These are phyloP conservation scores for Leptonema lineaticorne DNA, from an alignment of 1,140 invertebrate species.

Conservation along the genomic window DNA sequence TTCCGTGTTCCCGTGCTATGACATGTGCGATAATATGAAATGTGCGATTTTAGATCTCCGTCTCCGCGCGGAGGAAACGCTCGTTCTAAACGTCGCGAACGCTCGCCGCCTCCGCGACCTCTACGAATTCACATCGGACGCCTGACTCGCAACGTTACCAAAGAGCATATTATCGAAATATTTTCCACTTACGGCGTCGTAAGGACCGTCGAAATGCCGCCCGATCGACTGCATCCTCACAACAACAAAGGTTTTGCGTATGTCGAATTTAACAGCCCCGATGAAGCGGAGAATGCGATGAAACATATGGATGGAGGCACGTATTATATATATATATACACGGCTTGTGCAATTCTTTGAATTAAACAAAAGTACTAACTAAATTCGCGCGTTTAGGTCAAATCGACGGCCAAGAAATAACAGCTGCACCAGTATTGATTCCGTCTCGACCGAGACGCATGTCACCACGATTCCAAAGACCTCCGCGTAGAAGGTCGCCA, in stretches of 20 bases:
- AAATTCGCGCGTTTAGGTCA: too few species aligned
- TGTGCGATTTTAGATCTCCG: conserved; percentile 31
- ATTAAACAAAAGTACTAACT: too few species aligned
- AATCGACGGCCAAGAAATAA: conserved; percentile 92
- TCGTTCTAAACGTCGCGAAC: conserved; percentile 65
- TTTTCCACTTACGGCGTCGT: conserved; percentile 91
- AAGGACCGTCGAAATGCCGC: conserved; percentile 86
- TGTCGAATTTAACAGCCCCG: conserved; percentile 89
- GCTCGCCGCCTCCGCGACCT: conserved; percentile 82
- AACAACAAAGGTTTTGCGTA: conserved; percentile 90
- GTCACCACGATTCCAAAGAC: conserved; percentile 63
- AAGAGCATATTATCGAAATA: conserved; percentile 93
- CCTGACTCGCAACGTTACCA: conserved; percentile 88
- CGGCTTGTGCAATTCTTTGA: too few species aligned
- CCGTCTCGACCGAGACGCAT: conserved; percentile 70
- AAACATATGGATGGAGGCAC: conserved; percentile 99
- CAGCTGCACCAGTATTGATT: conserved; percentile 84
- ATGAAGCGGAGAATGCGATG: conserved; percentile 97
- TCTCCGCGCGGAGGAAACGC: conserved; percentile 55
- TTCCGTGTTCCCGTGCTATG: not conserved
- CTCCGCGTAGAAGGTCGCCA: conserved; percentile 64
- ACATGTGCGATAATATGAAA: not conserved
- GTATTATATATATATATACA: too few species aligned
- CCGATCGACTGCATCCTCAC: conserved; percentile 82
- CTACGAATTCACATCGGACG: conserved; percentile 92